Percentiles rank a stretch among this genome's conserved stretches.
Evolutionary conservation across 2,113 vertebrate genomes (phyloP).

Genomic region (Epinephelus lanceolatus): DNA sequence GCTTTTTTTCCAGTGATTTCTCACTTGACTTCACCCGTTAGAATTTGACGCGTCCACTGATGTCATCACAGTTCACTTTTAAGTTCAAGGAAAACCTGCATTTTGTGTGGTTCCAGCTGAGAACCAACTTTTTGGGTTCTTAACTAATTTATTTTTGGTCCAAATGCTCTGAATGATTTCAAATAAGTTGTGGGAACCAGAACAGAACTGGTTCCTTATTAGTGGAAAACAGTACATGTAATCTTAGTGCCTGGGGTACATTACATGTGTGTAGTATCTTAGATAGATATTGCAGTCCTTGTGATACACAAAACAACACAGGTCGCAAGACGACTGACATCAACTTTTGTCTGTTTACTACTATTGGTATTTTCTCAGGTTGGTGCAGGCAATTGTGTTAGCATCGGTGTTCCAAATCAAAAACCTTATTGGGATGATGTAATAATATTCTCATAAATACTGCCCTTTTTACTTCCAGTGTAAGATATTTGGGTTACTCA

Average conservation of each 20-base stretch:
- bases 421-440: not conserved
- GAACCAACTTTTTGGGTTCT: no score
- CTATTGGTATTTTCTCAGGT: not conserved
- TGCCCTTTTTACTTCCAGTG: not conserved
- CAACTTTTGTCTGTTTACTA: not conserved
- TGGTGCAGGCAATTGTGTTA: conserved; percentile 5
- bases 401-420: conserved; percentile 1
- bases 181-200: no score
- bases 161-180: no score
- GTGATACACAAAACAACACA: not conserved
- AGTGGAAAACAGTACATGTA: not conserved
- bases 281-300: not conserved
- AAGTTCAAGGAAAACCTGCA: no score
- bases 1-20: no score
- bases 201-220: no score
- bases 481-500: not conserved
- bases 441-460: not conserved
- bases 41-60: no score
- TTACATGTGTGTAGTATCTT: not conserved
- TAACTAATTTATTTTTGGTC: no score
- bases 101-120: no score
- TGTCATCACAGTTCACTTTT: no score
- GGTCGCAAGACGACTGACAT: not conserved
- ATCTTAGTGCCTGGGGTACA: not conserved
- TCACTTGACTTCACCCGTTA: no score